Evolutionary conservation across 2,797 vertebrate species (phyloP), one percentile per base, ranked within the genome.

Genomic region (Gadopsis marmoratus): DNA sequence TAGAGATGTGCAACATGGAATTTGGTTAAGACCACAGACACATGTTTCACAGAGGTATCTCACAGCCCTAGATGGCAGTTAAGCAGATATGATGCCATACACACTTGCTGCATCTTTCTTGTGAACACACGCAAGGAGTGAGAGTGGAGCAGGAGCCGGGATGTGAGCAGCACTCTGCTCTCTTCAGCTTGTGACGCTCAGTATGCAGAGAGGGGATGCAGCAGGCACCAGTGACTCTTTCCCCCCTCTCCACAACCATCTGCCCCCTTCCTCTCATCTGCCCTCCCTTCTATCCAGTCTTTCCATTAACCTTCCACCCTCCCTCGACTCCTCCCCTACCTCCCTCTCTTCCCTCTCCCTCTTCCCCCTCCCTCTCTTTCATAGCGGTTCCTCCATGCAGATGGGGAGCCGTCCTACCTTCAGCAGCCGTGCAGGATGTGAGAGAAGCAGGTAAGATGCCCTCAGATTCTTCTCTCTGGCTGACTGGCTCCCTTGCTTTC

Each of bases 401-500:
- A 83, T 35, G 26, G 10, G 69, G 76, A 78, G 65, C 56, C 16
- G 35, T 81, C 64, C 54, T 77, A 68, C 84, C 84, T 84, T 31
- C 66, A 75, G 78, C 50, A 78, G 70, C 74, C 3, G 41, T 26
- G 68, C 85, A 87, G 70, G 75, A 91, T 91, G 88, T 90, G 81
- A 88, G 64, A 50, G 53, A 59, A 86, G 72, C 83, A 89, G 88
- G 88, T 89, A 90, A 80, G 87, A 73, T 75, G 54, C 33, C 39
- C 45, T 61, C 48, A 45, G 21, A 74, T 73, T 79, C 12, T n/a
- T 61, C 45, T 66, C 12, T 66, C 29, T 51, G 14, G 8, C 63
- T 51, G 21, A 2, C 61, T 67, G 21, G 6, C 29, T 75, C 51
- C 78, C 26, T 72, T 8, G 64, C 50, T 69, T 41, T 60, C 35